Evolutionary conservation across 2,888 invertebrate species (phyloP), one percentile per base, ranked within the genome.

Genomic region (Ormia ochracea): DNA sequence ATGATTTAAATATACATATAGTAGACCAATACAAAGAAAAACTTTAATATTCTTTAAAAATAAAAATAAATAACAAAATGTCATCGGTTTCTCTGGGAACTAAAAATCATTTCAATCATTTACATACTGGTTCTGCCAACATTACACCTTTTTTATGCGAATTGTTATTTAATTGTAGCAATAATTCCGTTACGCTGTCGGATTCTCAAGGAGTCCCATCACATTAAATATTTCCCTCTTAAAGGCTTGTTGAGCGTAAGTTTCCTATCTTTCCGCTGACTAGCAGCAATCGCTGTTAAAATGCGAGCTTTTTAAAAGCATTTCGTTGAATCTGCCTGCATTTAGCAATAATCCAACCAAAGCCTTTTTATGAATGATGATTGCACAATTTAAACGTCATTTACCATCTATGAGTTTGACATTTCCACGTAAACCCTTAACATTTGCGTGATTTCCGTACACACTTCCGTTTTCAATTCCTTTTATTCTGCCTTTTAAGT

Each of bases 371-470:
- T 50, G 56, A 68, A 80, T 63, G 58, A 38, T 45, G 56, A 68
- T 63, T 68, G 48, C 23, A 36, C 41, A 76, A 43, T 72, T 80
- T 76, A 72, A 72, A 45, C 14, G 61, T 38, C 70, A 66, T 52
- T 80, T 63, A 72, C 54, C 68, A 63, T 68, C 52, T 68, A 80
- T 72, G 68, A 76, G 61, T 80, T 73, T 76, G 76, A 73, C 76
- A 80, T 80, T 76, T 68, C 68, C 80, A 80, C 80, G 80, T 80
- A 76, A 80, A 73, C 76, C 72, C 63, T 72, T 76, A 80, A 76
- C 70, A 81, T 76, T 81, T 72, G 66, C 78, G 81, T 78, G 76
- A 76, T 80, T 77, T 74, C 73, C 79, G 66, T 63, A 65, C 9
- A 78, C 69, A 77, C 43, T 82, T 76, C 78, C 76, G 70, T 74